Evolutionary conservation across 2,113 vertebrate species (phyloP), one percentile per base, ranked within the genome.

Genomic region (Axis porcinus): DNA sequence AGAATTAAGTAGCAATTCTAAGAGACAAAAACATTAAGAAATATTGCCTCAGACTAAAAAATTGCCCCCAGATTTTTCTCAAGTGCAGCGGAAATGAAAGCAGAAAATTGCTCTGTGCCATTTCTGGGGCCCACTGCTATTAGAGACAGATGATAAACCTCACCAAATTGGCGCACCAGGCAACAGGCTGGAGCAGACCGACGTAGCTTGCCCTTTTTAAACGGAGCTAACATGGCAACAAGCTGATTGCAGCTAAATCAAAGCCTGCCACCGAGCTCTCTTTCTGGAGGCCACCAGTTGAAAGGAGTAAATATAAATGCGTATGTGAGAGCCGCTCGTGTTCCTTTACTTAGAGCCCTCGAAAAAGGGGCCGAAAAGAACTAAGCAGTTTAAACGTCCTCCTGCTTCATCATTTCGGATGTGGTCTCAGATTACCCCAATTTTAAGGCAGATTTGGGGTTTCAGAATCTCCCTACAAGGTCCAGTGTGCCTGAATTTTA

Each of bases 21-120:
- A 95, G 85, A 97, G 93, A 98, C 98, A 98, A 98, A 98, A 98
- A 97, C 97, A 98, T 95, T 96, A 96, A 97, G 97, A 98, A 98
- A 43, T 97, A 96, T 83, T 89, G 96, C 95, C 93, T 97, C 89
- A 96, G 95, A 95, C 97, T 98, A 97, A 98, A 98, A 98, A 97
- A 89, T 86, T 97, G 98, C 89, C 97, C 98, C 92, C 84, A 93
- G 95, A 87, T 97, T 98, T 98, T 98, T 98, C 97, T 98, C 93
- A 95, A 98, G 97, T 96, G 93, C 79, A 81, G 86, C 50, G 93
- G 97, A 98, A 97, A 97, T 15, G 93, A 98, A 98, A 98, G 93
- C 98, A 98, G 98, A 98, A 98, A 98, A 90, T 97, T 97, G 97
- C 97, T 96, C 95, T 90, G 86, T 94, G 95, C 94, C 86, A 97